These are phyloP conservation scores for Poeciliopsis retropinna DNA, from an alignment of 2,113 vertebrate species.

Conservation along the genomic window DNA sequence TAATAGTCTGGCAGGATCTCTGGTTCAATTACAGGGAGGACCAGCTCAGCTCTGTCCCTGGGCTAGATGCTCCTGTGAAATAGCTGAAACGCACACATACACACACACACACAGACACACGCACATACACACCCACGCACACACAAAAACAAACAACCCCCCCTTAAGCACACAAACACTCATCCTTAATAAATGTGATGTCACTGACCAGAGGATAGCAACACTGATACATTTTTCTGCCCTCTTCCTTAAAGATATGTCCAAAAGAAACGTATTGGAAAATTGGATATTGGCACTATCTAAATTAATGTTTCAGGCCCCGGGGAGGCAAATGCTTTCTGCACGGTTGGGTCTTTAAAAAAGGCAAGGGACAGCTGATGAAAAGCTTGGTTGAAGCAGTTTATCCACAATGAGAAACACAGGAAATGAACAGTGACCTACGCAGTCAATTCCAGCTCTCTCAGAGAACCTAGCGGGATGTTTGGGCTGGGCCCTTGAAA, in stretches of 20 bases:
- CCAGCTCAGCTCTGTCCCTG: slow-evolving; percentile 69
- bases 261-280: slow-evolving; percentile 63
- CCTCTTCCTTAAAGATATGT: slow-evolving; percentile 70
- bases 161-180: slow-evolving; percentile 34
- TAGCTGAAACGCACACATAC: slow-evolving; percentile 49
- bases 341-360: slow-evolving; percentile 57
- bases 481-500: slow-evolving; percentile 11
- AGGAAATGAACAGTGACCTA: slow-evolving; percentile 67
- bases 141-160: slow-evolving; percentile 23
- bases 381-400: slow-evolving; percentile 51
- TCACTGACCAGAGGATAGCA: slow-evolving; percentile 69
- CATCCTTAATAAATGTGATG: slow-evolving; percentile 71
- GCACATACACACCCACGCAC: slow-evolving; percentile 28
- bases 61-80: slow-evolving; percentile 66
- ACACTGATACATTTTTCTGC: slow-evolving; percentile 67
- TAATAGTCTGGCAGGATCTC: slow-evolving; percentile 65
- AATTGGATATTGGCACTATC: slow-evolving; percentile 74
- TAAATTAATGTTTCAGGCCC: slow-evolving; percentile 73
- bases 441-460: slow-evolving; percentile 29
- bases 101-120: slow-evolving; percentile 12
- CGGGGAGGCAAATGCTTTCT: slow-evolving; percentile 45
- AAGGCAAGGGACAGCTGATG: slow-evolving; percentile 56
- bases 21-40: slow-evolving; percentile 73
- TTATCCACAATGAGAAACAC: slow-evolving; percentile 60
- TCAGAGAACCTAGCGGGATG: slow-evolving; percentile 18